These are phyloP conservation scores for Hydra vulgaris DNA, from an alignment of 30 jellyfish, hydroid and myxozoan genomes.

Conservation along the genomic window DNA sequence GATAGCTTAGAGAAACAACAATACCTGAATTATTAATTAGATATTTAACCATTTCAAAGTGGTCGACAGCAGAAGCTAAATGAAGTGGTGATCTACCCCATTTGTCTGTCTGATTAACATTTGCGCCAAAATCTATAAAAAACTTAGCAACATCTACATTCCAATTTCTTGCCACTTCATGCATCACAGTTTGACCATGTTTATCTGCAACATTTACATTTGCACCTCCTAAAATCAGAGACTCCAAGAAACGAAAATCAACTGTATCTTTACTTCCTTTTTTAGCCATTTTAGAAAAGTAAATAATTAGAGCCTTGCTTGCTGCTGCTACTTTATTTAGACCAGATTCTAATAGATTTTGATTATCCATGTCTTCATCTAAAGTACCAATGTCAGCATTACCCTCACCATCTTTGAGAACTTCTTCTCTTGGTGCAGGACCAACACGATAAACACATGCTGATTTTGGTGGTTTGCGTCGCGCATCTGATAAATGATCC, in stretches of 20 bases:
- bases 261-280: slow-evolving; percentile 37
- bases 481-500: slow-evolving; percentile 44
- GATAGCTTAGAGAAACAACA: neutral
- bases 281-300: slow-evolving; percentile 53
- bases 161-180: slow-evolving; percentile 82
- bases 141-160: slow-evolving; percentile 56
- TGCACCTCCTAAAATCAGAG: slow-evolving; percentile 74
- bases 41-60: slow-evolving; percentile 70
- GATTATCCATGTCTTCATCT: slow-evolving; percentile 23
- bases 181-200: slow-evolving; percentile 81
- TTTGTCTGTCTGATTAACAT: slow-evolving; percentile 53
- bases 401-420: slow-evolving; percentile 21
- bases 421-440: slow-evolving; percentile 78
- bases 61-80: slow-evolving; percentile 70
- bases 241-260: slow-evolving; percentile 63
- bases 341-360: slow-evolving; percentile 25
- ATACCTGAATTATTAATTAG: slow-evolving; percentile 61
- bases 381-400: slow-evolving; percentile 34
- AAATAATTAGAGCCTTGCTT: slow-evolving; percentile 61
- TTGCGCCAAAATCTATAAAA: slow-evolving; percentile 50
- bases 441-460: slow-evolving; percentile 53
- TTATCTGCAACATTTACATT: slow-evolving; percentile 62
- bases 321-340: slow-evolving; percentile 19
- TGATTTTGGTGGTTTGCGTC: slow-evolving; percentile 53
- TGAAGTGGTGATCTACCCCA: slow-evolving; percentile 86